Evolutionary conservation across 2,888 invertebrate genomes (phyloP), one percentile per base, ranked within the genome.

Genomic region (Drosophila hamatofila): DNA sequence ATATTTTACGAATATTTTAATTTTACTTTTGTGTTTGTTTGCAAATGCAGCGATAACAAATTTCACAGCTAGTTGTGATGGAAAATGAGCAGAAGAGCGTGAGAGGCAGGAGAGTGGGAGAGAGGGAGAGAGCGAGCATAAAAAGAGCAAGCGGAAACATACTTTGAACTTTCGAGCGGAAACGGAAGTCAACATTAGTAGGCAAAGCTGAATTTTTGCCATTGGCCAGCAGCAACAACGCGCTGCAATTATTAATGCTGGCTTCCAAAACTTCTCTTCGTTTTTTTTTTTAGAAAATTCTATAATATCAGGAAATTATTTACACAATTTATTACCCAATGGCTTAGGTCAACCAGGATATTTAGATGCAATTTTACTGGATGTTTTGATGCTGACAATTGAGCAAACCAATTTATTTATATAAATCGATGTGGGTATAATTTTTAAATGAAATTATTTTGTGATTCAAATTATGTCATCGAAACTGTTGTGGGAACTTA

Each of bases 181-280:
- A 88, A 61, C 87, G 87, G 87, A 87, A 88, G 83, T 86, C 83
- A 84, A 81, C 83, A 88, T 89, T 87, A 89, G 88, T 80, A 78
- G 87, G 80, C 86, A 83, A 71, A 86, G 81, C 80, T 81, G 74
- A 65, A 85, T 71, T 63, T 80, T 67, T 59, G 58, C 71, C 67
- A 75, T 67, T 63, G 74, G 42, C 65, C 70, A 23, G n/a, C 30
- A 80, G 69, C 51, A 67, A 64, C 72, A 64, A 54, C 37, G 73
- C 52, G 48, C 12, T 41, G 59, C 63, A 80, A 78, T 86, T 88
- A 88, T 86, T 80, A 83, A 88, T 88, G 78, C 78, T 41, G 54
- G 54, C 65, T 42, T 16, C 23, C 54, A 59, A 71, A 64, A 27
- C 2, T 37, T 11, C 16, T 25, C 11, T 11, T 21, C 21, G 2